Percentiles rank a stretch among this genome's conserved stretches.
Conservation (phyloP, 2,888 invertebrate species). For the Periphyllus acericola region DNA sequence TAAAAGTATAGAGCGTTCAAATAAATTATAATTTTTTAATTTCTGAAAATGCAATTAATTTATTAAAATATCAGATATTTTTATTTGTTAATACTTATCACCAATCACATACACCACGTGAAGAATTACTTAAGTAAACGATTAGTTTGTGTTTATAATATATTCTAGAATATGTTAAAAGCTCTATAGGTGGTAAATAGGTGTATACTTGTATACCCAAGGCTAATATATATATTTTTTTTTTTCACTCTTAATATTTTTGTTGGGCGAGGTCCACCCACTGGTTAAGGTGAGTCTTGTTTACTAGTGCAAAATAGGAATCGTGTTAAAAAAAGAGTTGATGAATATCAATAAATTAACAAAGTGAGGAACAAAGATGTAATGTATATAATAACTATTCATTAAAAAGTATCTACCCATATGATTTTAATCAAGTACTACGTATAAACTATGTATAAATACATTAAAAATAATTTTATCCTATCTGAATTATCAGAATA, state of each 20-base stretch:
- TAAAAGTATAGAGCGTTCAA: neutral
- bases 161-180: slow-evolving; percentile 6
- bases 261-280: slow-evolving; percentile 55
- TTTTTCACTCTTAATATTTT: slow-evolving; percentile 10
- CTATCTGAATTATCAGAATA: no score
- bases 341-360: slow-evolving; percentile 37
- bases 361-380: slow-evolving; percentile 6
- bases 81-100: neutral
- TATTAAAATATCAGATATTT: neutral
- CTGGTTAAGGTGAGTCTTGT: slow-evolving; percentile 49
- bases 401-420: neutral
- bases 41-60: no score
- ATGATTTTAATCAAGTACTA: neutral
- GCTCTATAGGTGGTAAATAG: slow-evolving; percentile 37
- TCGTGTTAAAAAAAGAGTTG: slow-evolving; percentile 29
- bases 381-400: neutral
- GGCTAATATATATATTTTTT: slow-evolving; percentile 37
- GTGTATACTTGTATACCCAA: slow-evolving; percentile 17
- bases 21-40: neutral
- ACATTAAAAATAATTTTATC: no score
- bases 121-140: neutral
- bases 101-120: neutral
- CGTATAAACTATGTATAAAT: neutral
- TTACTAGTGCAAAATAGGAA: slow-evolving; percentile 27
- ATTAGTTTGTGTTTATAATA: slow-evolving; percentile 14